phyloP scores from a whole-genome alignment of 2,888 invertebrate species.

The Ectobius pallidus region DNA sequence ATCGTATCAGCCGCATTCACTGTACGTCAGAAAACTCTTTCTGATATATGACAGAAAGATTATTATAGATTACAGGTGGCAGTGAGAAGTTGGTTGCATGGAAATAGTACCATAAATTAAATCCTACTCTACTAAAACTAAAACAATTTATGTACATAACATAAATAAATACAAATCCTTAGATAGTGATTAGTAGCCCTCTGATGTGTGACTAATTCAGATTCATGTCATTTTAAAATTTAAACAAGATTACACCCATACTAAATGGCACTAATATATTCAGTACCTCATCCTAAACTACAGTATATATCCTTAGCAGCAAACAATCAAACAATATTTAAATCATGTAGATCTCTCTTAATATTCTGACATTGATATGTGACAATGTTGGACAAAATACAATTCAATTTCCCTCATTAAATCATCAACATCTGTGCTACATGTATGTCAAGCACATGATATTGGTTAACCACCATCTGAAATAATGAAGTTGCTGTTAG shows the following conservation, averaged over 20 bases:
- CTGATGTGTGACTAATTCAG: not conserved
- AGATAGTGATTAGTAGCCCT: not conserved
- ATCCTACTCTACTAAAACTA: not conserved
- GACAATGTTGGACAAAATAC: constrained; percentile 7
- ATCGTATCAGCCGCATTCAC: too few relatives aligned
- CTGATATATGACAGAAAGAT: not conserved
- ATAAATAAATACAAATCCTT: not conserved
- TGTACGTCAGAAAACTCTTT: too few relatives aligned
- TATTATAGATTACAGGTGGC: not conserved
- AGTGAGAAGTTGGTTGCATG: constrained; percentile 21
- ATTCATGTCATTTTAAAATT: not conserved
- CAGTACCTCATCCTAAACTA: not conserved
- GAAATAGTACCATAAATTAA: not conserved
- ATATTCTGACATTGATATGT: constrained; percentile 12
- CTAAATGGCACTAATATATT: not conserved
- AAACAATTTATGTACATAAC: not conserved
- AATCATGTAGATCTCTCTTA: not conserved
- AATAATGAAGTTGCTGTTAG: constrained; percentile 15
- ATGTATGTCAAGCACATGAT: not conserved
- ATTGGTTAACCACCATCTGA: constrained; percentile 2
- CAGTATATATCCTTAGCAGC: not conserved
- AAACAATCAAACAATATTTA: constrained; percentile 9
- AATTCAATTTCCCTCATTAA: not conserved
- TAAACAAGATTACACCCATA: not conserved
- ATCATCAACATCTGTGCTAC: not conserved